These are phyloP conservation scores for Dipus sagitta DNA, from an alignment of 2,797 vertebrate species.

Conservation along the genomic window DNA sequence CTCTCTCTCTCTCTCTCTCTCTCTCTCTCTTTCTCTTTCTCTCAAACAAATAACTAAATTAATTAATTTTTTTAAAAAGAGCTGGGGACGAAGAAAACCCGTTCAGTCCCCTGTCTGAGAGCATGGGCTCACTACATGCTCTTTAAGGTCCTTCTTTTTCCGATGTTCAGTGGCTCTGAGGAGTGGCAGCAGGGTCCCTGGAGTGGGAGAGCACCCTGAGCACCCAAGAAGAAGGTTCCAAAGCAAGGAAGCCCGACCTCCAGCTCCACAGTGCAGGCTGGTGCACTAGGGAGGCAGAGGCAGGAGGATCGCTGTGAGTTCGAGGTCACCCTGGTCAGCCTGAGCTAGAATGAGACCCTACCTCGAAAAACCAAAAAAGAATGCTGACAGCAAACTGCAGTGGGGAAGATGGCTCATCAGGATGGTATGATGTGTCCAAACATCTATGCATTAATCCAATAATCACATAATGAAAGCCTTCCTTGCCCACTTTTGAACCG, in stretches of 20 bases:
- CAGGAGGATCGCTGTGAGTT: no score
- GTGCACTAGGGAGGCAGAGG: neutral
- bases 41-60: no score
- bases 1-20: no score
- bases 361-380: neutral
- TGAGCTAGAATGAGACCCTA: no score
- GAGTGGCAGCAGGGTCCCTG: neutral
- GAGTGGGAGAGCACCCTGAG: neutral
- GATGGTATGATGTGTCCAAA: neutral
- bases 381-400: neutral
- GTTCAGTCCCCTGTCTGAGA: neutral
- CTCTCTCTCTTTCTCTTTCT: no score
- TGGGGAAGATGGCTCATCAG: neutral
- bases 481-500: neutral
- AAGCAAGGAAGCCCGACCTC: neutral
- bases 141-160: neutral
- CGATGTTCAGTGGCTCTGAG: neutral
- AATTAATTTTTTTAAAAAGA: no score
- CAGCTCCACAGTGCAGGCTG: conserved; percentile 8
- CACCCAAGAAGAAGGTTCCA: neutral
- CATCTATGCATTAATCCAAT: neutral
- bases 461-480: neutral
- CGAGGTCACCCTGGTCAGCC: no score
- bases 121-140: neutral
- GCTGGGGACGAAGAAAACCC: neutral